Base-by-base conservation (phyloP, 2,113 vertebrate species). In the Globicephala melas region DNA sequence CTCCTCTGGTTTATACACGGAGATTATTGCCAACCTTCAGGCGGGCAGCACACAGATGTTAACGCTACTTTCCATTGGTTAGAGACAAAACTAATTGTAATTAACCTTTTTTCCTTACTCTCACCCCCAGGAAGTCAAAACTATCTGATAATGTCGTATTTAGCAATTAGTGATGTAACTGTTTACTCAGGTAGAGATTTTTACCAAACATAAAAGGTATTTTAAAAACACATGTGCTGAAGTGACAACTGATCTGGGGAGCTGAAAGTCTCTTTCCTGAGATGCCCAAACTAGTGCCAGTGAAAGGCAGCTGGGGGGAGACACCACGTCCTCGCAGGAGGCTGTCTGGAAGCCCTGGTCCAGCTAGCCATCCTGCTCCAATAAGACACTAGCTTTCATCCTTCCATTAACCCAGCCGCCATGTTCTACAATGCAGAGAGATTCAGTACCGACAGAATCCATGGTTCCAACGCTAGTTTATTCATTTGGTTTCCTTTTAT, bases 61-160 rank as follows among this genome's bases (percentile, higher is more conserved):
- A 62, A 20, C 41, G 41, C 58, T 80, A 95, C 73, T 28, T 91
- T 79, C 96, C 89, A 68, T 92, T 94, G 87, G 96, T 97, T 92
- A 58, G 96, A 94, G 44, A 96, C 84, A 96, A 63, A 87, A 36
- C 23, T 63, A 94, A 92, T 89, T 96, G 65, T 87, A 89, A 97
- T 98, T 97, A 98, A 97, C 36, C 23, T 97, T 85, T 88, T 92
- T 93, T 50, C 79, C 70, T 83, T 83, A 60, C 70, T 89, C 86
- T 89, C 47, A 81, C 96, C 77, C 44, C 70, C 53, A 62, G 55
- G 91, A 98, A 97, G 77, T 94, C 96, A 94, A 96, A 98, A 98
- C 95, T 94, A 96, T 93, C 86, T 88, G 92, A 97, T 97, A 90
- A 65, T 76, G 97, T 97, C 85, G 96, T 96, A 91, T 83, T 91